These are phyloP conservation scores for Caerostris darwini DNA, from an alignment of 1,140 invertebrate species.

Conservation along the genomic window DNA sequence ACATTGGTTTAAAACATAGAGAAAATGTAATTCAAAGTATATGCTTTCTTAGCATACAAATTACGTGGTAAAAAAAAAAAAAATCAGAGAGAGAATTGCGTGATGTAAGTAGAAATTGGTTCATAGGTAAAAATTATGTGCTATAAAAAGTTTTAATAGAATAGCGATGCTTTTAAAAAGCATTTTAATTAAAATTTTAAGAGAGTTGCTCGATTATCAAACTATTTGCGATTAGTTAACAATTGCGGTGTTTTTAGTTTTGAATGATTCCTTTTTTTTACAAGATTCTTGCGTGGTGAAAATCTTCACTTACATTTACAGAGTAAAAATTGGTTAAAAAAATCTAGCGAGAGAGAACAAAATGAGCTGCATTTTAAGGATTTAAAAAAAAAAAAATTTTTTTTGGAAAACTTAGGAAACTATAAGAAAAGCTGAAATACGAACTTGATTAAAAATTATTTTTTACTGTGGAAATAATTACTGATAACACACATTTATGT, in stretches of 20 bases:
- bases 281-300: too few species aligned
- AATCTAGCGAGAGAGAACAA: background rate
- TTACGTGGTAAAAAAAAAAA: background rate
- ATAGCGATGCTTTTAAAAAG: background rate
- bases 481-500: too few species aligned
- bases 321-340: background rate
- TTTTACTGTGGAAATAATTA: too few species aligned
- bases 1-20: background rate
- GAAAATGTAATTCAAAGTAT: background rate
- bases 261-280: too few species aligned
- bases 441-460: too few species aligned
- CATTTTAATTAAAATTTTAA: slow-evolving; percentile 29
- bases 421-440: too few species aligned
- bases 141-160: background rate
- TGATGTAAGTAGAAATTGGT: background rate
- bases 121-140: background rate
- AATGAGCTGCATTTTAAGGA: background rate
- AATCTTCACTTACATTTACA: too few species aligned
- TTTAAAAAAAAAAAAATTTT: too few species aligned
- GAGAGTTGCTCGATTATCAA: background rate
- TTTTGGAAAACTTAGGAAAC: too few species aligned
- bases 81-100: background rate
- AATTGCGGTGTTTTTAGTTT: background rate
- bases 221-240: slow-evolving; percentile 29
- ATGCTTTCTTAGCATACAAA: background rate